phyloP scores from a whole-genome alignment of 92 coral and sea anemone genomes.

The Metridium senile region DNA sequence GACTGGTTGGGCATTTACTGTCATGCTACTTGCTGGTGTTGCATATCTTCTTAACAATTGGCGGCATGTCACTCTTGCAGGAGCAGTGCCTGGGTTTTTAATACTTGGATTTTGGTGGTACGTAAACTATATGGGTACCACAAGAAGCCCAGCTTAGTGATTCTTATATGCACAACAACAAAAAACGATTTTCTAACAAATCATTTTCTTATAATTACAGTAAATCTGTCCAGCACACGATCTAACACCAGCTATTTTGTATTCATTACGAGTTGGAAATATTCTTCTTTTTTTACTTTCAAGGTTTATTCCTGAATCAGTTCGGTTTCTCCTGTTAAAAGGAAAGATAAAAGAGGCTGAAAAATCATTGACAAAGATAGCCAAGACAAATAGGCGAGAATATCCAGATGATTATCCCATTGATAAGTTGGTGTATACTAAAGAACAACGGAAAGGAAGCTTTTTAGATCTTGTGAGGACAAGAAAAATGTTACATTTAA shows the following conservation, averaged over 20 bases:
- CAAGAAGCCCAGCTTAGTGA: no score
- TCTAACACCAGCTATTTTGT: no score
- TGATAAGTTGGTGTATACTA: neutral
- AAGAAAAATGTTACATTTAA: constrained; percentile 28
- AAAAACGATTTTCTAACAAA: no score
- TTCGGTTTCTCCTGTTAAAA: constrained; percentile 17
- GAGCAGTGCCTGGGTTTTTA: constrained; percentile 51
- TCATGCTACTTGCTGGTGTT: constrained; percentile 40
- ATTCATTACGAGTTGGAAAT: no score
- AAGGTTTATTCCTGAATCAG: constrained; percentile 30
- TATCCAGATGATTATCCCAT: constrained; percentile 1
- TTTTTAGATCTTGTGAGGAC: constrained; percentile 15
- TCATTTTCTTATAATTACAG: no score
- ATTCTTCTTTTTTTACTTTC: neutral
- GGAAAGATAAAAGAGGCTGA: constrained; percentile 11
- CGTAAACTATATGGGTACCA: no score
- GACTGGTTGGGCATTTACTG: constrained; percentile 32
- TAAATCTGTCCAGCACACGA: no score
- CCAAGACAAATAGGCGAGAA: constrained; percentile 30
- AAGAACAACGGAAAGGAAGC: constrained; percentile 17
- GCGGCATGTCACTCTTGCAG: constrained; percentile 42
- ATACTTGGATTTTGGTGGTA: constrained; percentile 45
- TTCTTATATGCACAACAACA: neutral
- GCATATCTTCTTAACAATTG: constrained; percentile 49
- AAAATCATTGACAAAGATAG: neutral